Conservation (phyloP, 2,888 invertebrate species). For the Aspidiotus destructor region DNA sequence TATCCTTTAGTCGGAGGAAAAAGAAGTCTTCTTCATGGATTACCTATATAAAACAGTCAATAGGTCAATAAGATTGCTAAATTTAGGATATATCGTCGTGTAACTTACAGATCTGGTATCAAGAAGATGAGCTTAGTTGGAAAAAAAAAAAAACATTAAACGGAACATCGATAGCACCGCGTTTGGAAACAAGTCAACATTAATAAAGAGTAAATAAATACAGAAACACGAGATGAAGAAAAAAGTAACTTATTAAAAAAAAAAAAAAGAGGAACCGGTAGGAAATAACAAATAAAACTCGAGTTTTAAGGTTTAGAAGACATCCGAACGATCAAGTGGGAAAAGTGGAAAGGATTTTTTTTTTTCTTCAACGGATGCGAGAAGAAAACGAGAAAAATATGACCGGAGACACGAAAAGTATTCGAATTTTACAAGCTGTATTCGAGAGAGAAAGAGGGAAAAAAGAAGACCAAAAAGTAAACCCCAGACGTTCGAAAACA, state of each 20-base stretch:
- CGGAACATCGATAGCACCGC: constrained; percentile 9
- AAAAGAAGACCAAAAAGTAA: constrained; percentile 29
- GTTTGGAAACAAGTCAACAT: constrained; percentile 1
- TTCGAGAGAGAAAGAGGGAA: constrained; percentile 1
- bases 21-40: too few species aligned
- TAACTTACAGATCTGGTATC: too few species aligned
- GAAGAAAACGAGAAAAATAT: constrained; percentile 25
- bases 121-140: too few species aligned
- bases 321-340: not conserved
- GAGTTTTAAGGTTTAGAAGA: not conserved
- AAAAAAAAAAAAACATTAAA: not conserved
- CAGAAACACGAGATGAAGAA: constrained; percentile 1
- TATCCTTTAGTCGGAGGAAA: too few species aligned
- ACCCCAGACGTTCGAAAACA: constrained; percentile 30
- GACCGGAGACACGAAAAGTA: constrained; percentile 27
- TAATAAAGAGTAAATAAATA: constrained; percentile 13
- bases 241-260: constrained; percentile 5
- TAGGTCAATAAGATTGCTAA: too few species aligned
- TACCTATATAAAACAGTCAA: too few species aligned
- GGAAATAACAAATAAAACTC: not conserved
- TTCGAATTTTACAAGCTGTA: constrained; percentile 29
- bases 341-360: constrained; percentile 24
- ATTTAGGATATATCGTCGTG: too few species aligned
- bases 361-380: not conserved
- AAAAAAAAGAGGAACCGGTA: not conserved